Evolutionary conservation across 2,888 invertebrate genomes (phyloP), one percentile per base, ranked within the genome.

Genomic region (Yponomeuta evonymella): DNA sequence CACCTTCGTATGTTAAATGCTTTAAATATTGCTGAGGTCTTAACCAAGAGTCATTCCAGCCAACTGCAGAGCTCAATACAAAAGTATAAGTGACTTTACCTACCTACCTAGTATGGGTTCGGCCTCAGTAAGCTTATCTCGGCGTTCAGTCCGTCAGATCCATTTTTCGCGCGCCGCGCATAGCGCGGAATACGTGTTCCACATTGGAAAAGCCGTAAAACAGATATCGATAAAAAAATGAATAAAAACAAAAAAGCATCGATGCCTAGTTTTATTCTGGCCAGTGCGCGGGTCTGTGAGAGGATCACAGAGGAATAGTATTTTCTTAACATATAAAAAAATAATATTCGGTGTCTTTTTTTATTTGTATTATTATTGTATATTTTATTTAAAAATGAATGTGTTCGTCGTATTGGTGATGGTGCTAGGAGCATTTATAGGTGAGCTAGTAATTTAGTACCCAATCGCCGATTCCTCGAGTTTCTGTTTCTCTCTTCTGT

Each of bases 351-450:
- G 64, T 64, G 23, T 64, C n/a, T 64, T 29, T 23, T 12, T 64
- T 23, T 64, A 8, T 8, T 63, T 8, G 9, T 64, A 23, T 6
- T 64, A 10, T 67, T 30, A n/a, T 15, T n/a, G 67, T 23, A 15
- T 11, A 30, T 15, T 48, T 48, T 51, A 30, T 6, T 68, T 11
- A 5, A 79, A 77, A 76, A 85, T 83, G 81, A 78, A 79, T 76
- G 73, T 76, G 63, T 71, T 79, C 71, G 70, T 79, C 75, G 80
- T 84, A 77, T 10, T 68, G 29, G 12, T 30, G 48, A 74, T 83
- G 70, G 72, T 83, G 71, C 75, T 85, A 65, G 74, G 77, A 71
- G 77, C 78, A 76, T 74, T 83, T 51, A 75, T 79, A 73, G 88
- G 89, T 88, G 73, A 83, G 83, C 77, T 48, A 64, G 43, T 71